phyloP scores from a whole-genome alignment of 2,797 vertebrate genomes.

The Coreius guichenoti region DNA sequence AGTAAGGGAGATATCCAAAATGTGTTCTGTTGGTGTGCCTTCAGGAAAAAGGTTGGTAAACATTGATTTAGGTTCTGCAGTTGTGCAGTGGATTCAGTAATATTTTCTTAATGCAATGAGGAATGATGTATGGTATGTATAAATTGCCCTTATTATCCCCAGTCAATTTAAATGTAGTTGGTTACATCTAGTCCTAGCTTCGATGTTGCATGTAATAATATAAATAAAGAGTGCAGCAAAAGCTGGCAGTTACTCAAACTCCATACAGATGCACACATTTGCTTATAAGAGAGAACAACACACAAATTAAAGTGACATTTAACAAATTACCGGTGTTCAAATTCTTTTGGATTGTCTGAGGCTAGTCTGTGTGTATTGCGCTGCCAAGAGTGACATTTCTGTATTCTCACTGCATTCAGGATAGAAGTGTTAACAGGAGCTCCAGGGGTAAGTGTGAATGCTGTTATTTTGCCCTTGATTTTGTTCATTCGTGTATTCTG shows the following conservation, averaged over 20 bases:
- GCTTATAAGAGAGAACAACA: background rate
- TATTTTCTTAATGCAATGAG: background rate
- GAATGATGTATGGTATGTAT: background rate
- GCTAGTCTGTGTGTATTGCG: background rate
- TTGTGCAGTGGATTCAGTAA: background rate
- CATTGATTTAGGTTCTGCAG: background rate
- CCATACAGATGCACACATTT: background rate
- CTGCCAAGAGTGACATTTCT: slow-evolving; percentile 43
- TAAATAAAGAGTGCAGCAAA: background rate
- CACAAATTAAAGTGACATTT: background rate
- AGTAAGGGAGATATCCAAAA: background rate
- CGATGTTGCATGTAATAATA: background rate
- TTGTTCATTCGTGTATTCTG: slow-evolving; percentile 77
- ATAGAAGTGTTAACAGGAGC: background rate
- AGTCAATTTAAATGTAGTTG: background rate
- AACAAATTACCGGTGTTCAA: background rate
- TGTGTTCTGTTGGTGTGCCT: background rate
- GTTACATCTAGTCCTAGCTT: background rate
- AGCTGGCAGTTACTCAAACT: slow-evolving; percentile 16
- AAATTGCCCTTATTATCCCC: background rate
- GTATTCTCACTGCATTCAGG: background rate
- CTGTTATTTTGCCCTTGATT: slow-evolving; percentile 48
- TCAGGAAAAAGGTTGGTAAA: background rate
- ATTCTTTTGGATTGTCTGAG: background rate
- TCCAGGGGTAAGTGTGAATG: slow-evolving; percentile 52